Base-by-base conservation (phyloP, 2,113 vertebrate genomes). In the Hemichromis elongatus region DNA sequence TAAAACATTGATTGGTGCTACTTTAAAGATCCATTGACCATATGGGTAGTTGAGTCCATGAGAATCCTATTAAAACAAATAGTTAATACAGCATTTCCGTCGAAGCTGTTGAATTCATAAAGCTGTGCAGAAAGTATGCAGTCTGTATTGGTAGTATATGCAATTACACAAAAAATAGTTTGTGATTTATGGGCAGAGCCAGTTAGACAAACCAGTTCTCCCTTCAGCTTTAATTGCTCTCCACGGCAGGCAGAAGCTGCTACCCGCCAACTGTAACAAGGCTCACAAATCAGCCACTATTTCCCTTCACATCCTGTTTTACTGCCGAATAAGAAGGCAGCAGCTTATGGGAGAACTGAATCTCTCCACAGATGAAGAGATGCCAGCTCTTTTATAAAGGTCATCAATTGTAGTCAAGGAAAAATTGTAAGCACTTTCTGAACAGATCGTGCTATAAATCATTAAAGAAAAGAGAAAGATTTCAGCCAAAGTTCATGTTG, bases 261-360 rank as follows among this genome's bases (percentile, higher is more conserved):
- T 16, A 50, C 54, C 30, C 9, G 2, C 28, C 53, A 61, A 85
- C 26, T 70, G 37, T 50, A 81, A 66, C 53, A 73, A 50, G 47
- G 53, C 54, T 68, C 86, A 87, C 82, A 87, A 81, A 90, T 87
- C 83, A 89, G 79, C 75, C 57, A 68, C 16, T 10, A 50, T 66
- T 86, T 77, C 13, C 79, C 59, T 82, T 61, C 45, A 40, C 35
- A 30, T 79, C 26, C 5, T 21, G 7, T 55, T 79, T 55, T 52
- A 47, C 24, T 57, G 47, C 16, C 42, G 28, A 21, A 35, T 54
- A 70, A 70, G 4, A 84, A 9, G 30, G 56, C 24, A 33, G 21
- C 10, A 24, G 57, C 16, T 24, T 68, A 52, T 28, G 19, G 16
- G 50, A 59, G 24, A 52, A 57, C 53, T 21, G 8, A 79, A 80